A percentile compares a stretch with the other conserved stretches of the same genome.
phyloP scores from a whole-genome alignment of 2,797 vertebrate species.

The Neopelma chrysocephalum region DNA sequence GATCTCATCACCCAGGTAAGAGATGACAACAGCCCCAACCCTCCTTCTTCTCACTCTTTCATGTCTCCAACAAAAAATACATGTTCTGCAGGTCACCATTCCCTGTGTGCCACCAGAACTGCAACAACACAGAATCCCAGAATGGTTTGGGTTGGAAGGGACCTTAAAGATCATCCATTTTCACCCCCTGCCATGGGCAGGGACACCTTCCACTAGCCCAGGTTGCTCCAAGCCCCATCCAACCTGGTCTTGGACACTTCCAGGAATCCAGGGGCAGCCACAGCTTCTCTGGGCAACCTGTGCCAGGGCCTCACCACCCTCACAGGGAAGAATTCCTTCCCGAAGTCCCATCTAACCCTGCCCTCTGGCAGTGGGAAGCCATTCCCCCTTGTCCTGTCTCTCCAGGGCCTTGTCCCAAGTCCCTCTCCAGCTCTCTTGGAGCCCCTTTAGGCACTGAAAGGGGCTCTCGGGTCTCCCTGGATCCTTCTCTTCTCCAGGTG shows the following conservation, averaged over 20 bases:
- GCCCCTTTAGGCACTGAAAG: background rate
- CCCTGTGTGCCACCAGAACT: background rate
- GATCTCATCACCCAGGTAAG: background rate
- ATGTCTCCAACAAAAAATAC: rapidly evolving
- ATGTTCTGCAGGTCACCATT: background rate
- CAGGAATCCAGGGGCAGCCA: background rate
- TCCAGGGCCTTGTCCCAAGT: background rate
- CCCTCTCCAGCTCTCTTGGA: background rate
- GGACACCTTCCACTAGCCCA: background rate
- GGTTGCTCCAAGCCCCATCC: rapidly evolving
- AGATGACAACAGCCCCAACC: background rate
- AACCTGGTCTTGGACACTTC: background rate
- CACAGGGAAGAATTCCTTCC: background rate
- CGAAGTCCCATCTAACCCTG: background rate
- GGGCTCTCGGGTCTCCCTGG: background rate
- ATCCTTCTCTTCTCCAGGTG: background rate
- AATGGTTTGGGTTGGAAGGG: background rate
- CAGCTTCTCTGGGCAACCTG: background rate
- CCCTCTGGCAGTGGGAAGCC: background rate
- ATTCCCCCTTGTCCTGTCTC: background rate
- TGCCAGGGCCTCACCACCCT: background rate
- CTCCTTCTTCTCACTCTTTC: background rate
- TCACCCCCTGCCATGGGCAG: background rate
- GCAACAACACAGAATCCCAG: background rate
- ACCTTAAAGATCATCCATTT: rapidly evolving